phyloP scores from a whole-genome alignment of 2,797 vertebrate species.

The Leptoclinus maculatus region DNA sequence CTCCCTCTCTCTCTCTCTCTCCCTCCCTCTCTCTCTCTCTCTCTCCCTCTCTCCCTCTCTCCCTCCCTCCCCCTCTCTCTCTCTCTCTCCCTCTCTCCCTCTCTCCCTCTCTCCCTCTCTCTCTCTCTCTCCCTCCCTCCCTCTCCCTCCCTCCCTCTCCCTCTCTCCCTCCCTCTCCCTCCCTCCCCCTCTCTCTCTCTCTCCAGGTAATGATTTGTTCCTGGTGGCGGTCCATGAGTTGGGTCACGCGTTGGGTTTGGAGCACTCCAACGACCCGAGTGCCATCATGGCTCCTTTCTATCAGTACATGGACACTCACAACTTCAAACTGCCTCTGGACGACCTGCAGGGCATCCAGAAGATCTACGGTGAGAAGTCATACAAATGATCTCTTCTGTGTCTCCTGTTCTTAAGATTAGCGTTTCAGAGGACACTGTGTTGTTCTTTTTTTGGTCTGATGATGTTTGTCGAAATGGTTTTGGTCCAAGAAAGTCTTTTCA shows the following conservation, averaged over 20 bases:
- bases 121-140: not conserved
- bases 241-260: conserved; percentile 94
- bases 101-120: not conserved
- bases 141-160: not conserved
- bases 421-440: rapidly evolving
- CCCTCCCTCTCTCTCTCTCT: not conserved
- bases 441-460: not conserved
- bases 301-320: conserved; percentile 98
- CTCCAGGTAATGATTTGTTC: conserved; percentile 94
- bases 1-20: not conserved
- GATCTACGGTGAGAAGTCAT: conserved; percentile 87
- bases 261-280: conserved; percentile 96
- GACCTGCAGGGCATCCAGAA: conserved; percentile 98
- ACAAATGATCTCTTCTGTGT: not conserved
- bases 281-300: conserved; percentile 99
- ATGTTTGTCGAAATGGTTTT: too few relatives aligned
- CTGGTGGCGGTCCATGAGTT: conserved; percentile 96
- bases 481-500: too few relatives aligned
- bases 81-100: not conserved
- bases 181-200: not conserved
- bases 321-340: conserved; percentile 97
- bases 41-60: not conserved
- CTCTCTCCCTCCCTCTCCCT: not conserved
- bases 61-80: not conserved
- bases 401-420: not conserved